Evolutionary conservation across 2,797 vertebrate species (phyloP), one percentile per base, ranked within the genome.

Genomic region (Apogon hyalosoma): DNA sequence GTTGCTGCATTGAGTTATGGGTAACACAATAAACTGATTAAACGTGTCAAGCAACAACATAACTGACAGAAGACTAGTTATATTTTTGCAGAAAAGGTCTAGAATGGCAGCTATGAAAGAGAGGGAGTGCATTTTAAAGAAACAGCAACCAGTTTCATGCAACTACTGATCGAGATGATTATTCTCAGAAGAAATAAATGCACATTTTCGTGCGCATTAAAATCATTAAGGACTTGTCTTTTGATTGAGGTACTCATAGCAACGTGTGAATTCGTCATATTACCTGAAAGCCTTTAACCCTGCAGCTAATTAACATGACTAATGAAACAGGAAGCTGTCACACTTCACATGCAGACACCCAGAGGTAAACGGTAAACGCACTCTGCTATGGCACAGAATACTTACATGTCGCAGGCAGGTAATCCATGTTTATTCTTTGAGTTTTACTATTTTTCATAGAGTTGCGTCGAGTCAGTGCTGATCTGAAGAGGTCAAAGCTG

Each of bases 381-480:
- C 47, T 33, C 21, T 18, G 21, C 57, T 19, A 75, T 39, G 10
- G 64, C 69, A 58, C 57, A 70, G 51, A 83, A 81, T 46, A 46
- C 93, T 94, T 91, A 95, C 94, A 90, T 71, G 69, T 36, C 70
- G 63, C 48, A 70, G 74, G 55, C 47, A 69, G 76, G 77, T 93
- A 94, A 91, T 94, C 94, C 94, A 93, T 93, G 79, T 70, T 78
- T 66, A 58, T 24, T 76, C 65, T 85, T 33, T 43, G 45, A 64
- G 31, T 13, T 75, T 70, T 77, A 63, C 63, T 51, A 60, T 9
- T 56, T 64, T 63, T 77, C 49, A 48, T 57, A 14, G 71, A 65
- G 69, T 56, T 65, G 14, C 10, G 52, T 14, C 18, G 68, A 80
- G 77, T 48, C 69, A 14, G 16, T 11, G 76, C 65, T 53, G 70